Percentiles rank a stretch among this genome's conserved stretches.
Evolutionary conservation across 2,888 invertebrate genomes (phyloP).

Genomic region (Drosophila ochracea): DNA sequence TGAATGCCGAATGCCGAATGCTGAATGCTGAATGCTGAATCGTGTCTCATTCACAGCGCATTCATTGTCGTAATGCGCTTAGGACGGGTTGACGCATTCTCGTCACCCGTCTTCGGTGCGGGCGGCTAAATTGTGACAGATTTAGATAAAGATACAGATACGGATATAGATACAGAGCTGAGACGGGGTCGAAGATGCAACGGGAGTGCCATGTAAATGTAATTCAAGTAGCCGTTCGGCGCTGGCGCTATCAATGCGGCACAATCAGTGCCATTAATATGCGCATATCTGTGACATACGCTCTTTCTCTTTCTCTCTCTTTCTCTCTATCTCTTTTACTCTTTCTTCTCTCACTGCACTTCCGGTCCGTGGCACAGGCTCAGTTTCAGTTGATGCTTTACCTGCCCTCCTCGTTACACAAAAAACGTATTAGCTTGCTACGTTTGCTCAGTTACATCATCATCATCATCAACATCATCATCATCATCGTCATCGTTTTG

Average conservation of each 20-base stretch:
- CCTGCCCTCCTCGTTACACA: constrained; percentile 49
- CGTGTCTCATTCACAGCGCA: constrained; percentile 23
- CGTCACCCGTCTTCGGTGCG: constrained; percentile 33
- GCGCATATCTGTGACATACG: constrained; percentile 61
- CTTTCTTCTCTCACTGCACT: constrained; percentile 40
- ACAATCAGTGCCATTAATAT: constrained; percentile 72
- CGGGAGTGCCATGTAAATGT: constrained; percentile 53
- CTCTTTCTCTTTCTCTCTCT: background rate
- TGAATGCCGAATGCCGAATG: constrained; percentile 1
- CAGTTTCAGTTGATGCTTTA: constrained; percentile 25
- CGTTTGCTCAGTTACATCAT: constrained; percentile 61
- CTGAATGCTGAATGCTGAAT: constrained; percentile 27
- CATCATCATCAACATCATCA: constrained; percentile 28
- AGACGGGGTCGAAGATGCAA: constrained; percentile 6
- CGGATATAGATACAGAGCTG: background rate
- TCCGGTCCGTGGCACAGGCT: constrained; percentile 26
- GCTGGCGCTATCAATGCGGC: constrained; percentile 55
- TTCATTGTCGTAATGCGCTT: constrained; percentile 64
- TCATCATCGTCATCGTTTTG: constrained; percentile 27
- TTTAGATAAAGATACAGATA: constrained; percentile 5
- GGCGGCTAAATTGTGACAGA: constrained; percentile 43
- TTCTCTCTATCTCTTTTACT: background rate
- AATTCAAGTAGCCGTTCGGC: constrained; percentile 64
- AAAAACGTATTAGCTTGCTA: constrained; percentile 54
- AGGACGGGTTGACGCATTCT: constrained; percentile 55